Base-by-base conservation (phyloP, 2,888 invertebrate species). In the Synanthedon vespiformis region DNA sequence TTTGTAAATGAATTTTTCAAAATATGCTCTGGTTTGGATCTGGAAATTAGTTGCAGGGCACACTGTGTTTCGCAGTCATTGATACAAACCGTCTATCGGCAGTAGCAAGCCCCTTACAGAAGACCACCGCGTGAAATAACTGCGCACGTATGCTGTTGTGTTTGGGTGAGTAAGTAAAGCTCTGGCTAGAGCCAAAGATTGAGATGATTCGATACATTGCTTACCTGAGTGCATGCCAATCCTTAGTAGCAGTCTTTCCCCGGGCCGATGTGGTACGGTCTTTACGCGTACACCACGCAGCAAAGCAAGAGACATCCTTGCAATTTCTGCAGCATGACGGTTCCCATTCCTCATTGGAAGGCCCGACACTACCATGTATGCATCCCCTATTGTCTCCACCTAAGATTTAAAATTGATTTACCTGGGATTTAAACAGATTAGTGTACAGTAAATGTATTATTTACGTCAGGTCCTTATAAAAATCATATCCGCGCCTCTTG, bases 221-320 rank as follows among this genome's bases (percentile, higher is more conserved):
- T 56, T 61, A 92, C 92, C 94, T 55, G 96, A 93, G 77, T 99
- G 98, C 77, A 99, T 92, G 40, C 98, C 99, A 63, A 99, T 98
- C 58, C 99, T 89, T 4, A 99, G 89, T 65, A 95, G 93, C 49
- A 99, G 88, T 58, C 94, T 92, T 66, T 97, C 95, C 12, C 91
- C 90, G 0, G 97, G 98, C 57, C 95, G 88, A 77, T 99, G 99
- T 14, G 95, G 93, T 54, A 99, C 98, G 40, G 92, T 91, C 84
- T 98, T 99, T 56, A 92, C 93, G 68, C 93, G 90, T 34, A 98
- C 96, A 8, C 94, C 93, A 48, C 93, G 91, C 52, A 98, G 89
- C 12, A 99, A 87, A 0, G 95, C 94, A 52, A 99, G 83, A 0
- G 98, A 95, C 93, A 98, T 95, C 51, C 96, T 89, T 0, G 97